phyloP scores from a whole-genome alignment of 2,888 invertebrate genomes.

The Aquatica leii region DNA sequence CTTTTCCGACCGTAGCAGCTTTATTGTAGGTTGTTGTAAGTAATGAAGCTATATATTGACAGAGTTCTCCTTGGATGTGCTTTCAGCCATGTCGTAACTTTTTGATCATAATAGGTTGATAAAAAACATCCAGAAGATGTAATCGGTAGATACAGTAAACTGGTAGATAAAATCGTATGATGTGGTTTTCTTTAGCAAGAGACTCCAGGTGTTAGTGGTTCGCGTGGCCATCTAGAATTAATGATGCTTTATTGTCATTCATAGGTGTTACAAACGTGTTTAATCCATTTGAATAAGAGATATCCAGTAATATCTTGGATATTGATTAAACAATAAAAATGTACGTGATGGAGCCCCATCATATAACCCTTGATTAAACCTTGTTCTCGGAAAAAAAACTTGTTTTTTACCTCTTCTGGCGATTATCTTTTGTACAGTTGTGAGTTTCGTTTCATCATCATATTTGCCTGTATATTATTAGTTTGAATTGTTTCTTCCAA shows the following conservation, averaged over 20 bases:
- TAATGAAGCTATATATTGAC: too few relatives aligned
- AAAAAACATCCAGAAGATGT: too few relatives aligned
- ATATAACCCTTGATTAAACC: too few relatives aligned
- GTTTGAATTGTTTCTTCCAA: neutral
- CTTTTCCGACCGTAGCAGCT: too few relatives aligned
- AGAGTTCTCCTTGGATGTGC: too few relatives aligned
- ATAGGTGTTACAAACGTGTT: neutral
- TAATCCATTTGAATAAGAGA: neutral
- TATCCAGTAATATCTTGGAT: neutral
- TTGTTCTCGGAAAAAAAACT: neutral
- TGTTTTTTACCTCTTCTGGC: neutral
- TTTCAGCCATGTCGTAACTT: too few relatives aligned
- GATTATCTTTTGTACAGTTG: constrained; percentile 1
- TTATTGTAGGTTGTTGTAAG: too few relatives aligned
- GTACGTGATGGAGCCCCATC: neutral
- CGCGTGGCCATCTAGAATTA: neutral
- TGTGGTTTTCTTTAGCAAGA: too few relatives aligned
- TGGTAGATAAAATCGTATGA: neutral
- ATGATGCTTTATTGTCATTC: neutral
- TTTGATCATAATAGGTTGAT: too few relatives aligned
- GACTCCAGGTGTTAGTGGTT: neutral
- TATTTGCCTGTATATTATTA: neutral
- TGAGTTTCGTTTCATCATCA: neutral
- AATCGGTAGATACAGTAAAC: neutral
- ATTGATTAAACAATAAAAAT: neutral